Conservation (phyloP, 1,140 invertebrate species). For the Conus betulinus region DNA sequence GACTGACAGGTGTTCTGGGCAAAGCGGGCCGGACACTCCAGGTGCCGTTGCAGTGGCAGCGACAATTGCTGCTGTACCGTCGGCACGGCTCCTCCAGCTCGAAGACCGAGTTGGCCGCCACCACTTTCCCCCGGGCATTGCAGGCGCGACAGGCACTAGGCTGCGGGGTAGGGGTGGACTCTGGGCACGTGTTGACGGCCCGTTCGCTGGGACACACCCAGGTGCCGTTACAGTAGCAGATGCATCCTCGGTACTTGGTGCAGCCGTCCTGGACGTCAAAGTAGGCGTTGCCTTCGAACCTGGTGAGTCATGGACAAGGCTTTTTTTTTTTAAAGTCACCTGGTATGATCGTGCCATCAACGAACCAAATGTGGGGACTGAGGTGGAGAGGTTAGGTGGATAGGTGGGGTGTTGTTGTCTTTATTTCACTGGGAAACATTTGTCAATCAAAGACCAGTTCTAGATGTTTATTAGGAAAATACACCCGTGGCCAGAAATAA, state of each 20-base stretch:
- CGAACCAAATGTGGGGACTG: too few species aligned
- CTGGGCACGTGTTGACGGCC: conserved; percentile 20
- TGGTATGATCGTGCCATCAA: too few species aligned
- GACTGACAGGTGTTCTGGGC: conserved; percentile 52
- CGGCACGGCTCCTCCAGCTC: conserved; percentile 53
- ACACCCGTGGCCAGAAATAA: too few species aligned
- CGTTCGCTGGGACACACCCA: conserved; percentile 31
- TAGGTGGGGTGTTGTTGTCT: too few species aligned
- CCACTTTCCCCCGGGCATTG: conserved; percentile 45
- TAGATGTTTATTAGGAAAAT: too few species aligned
- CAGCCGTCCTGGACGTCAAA: conserved; percentile 53
- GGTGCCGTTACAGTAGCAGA: conserved; percentile 39
- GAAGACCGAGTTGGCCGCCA: conserved; percentile 51
- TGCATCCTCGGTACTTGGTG: conserved; percentile 36
- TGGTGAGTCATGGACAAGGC: background rate
- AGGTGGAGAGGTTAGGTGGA: too few species aligned
- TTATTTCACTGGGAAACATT: too few species aligned
- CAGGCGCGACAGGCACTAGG: conserved; percentile 42
- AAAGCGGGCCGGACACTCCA: conserved; percentile 54
- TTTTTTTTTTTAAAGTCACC: too few species aligned
- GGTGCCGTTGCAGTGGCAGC: conserved; percentile 55
- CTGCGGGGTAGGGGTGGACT: background rate
- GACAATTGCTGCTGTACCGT: conserved; percentile 49
- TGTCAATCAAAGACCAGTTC: too few species aligned
- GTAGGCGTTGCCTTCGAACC: conserved; percentile 44